phyloP scores from a whole-genome alignment of 2,888 invertebrate genomes.

The Acrocera orbiculus region DNA sequence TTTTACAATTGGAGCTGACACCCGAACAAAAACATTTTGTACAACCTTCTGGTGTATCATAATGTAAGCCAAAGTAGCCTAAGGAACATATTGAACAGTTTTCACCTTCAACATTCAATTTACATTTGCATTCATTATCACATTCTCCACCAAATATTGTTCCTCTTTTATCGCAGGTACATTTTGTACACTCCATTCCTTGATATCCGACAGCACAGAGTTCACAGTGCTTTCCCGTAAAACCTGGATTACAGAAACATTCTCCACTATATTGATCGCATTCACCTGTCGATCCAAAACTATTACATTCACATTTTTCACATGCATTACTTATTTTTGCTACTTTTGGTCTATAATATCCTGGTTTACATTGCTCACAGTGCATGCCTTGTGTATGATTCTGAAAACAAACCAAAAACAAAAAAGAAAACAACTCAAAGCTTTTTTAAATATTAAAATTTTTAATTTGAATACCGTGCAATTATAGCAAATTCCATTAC shows the following conservation, averaged over 20 bases:
- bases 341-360: constrained; percentile 56
- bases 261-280: constrained; percentile 43
- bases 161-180: constrained; percentile 69
- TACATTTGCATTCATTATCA: constrained; percentile 59
- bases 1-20: constrained; percentile 46
- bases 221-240: constrained; percentile 64
- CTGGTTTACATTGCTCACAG: too few relatives aligned
- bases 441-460: too few relatives aligned
- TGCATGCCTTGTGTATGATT: too few relatives aligned
- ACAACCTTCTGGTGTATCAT: constrained; percentile 60
- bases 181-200: constrained; percentile 65
- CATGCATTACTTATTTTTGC: constrained; percentile 50
- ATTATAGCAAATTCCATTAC: constrained; percentile 72
- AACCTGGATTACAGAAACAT: constrained; percentile 71
- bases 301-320: constrained; percentile 55
- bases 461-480: too few relatives aligned
- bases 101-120: constrained; percentile 69
- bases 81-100: constrained; percentile 70
- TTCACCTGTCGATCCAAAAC: constrained; percentile 52
- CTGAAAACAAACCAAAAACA: too few relatives aligned
- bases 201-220: constrained; percentile 62
- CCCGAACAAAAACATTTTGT: constrained; percentile 84
- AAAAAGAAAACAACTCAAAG: too few relatives aligned
- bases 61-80: constrained; percentile 63
- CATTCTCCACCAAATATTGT: constrained; percentile 45